These are phyloP conservation scores for Ricordea florida DNA, from an alignment of 92 coral and sea anemone species.

Conservation along the genomic window DNA sequence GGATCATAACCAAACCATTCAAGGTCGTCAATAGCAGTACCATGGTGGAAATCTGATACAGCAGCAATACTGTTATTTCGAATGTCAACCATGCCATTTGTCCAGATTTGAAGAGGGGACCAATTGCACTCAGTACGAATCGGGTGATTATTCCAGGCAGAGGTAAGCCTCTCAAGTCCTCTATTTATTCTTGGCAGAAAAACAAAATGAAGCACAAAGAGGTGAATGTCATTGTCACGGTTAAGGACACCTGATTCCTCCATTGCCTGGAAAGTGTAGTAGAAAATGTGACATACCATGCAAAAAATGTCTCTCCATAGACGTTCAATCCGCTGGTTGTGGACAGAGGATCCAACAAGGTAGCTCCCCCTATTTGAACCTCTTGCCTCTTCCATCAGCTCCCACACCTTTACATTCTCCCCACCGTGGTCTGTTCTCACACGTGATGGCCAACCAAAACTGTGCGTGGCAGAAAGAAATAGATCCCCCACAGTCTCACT, in stretches of 20 bases:
- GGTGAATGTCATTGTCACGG: no score
- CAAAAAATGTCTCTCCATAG: conserved; percentile 45
- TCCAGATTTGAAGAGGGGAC: conserved; percentile 69
- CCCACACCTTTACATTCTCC: conserved; percentile 42
- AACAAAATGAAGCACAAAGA: no score
- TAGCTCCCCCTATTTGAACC: conserved; percentile 22
- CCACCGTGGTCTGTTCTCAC: conserved; percentile 44
- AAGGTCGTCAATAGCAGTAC: neutral
- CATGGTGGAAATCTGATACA: conserved; percentile 16
- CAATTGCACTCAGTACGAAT: conserved; percentile 54
- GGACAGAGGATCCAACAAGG: no score
- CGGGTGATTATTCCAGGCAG: conserved; percentile 65
- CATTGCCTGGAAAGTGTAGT: no score
- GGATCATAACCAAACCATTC: conserved; percentile 24
- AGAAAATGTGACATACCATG: no score
- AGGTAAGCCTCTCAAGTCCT: conserved; percentile 37
- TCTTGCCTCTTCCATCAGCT: conserved; percentile 26
- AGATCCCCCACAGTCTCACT: conserved; percentile 24
- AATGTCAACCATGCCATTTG: conserved; percentile 65
- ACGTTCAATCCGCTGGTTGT: conserved; percentile 41
- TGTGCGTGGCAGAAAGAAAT: conserved; percentile 14
- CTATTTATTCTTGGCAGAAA: conserved; percentile 30
- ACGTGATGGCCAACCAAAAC: conserved; percentile 30
- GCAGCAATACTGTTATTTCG: neutral
- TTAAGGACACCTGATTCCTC: no score